Conservation (phyloP, 2,113 vertebrate species). For the Paratilapia polleni region DNA sequence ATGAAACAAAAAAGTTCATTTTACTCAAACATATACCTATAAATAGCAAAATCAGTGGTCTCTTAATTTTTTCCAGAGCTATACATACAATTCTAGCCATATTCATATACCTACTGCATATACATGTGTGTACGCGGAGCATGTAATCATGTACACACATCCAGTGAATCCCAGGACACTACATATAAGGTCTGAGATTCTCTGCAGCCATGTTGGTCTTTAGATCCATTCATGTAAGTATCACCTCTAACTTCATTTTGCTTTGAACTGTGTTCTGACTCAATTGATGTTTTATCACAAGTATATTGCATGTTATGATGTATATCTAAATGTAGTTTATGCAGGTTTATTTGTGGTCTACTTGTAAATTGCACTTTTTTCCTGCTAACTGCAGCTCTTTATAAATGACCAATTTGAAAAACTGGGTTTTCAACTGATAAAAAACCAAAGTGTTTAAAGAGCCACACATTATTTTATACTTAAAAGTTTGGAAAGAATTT, state of each 20-base stretch:
- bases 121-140: neutral
- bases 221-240: neutral
- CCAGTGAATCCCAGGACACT: neutral
- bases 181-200: neutral
- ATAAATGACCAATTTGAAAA: neutral
- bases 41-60: no score
- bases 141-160: neutral
- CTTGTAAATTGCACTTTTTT: neutral
- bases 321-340: neutral
- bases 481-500: neutral
- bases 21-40: no score
- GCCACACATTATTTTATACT: neutral
- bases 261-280: neutral
- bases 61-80: no score
- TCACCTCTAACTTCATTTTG: neutral
- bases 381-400: neutral
- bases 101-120: neutral
- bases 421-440: neutral
- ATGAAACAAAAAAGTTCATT: no score
- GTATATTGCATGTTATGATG: neutral
- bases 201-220: neutral
- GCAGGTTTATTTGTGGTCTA: neutral
- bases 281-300: no score
- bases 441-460: fast-evolving
- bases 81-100: neutral